Conservation (phyloP, 2,888 invertebrate species). For the Prosopocoilus inquinatus region DNA sequence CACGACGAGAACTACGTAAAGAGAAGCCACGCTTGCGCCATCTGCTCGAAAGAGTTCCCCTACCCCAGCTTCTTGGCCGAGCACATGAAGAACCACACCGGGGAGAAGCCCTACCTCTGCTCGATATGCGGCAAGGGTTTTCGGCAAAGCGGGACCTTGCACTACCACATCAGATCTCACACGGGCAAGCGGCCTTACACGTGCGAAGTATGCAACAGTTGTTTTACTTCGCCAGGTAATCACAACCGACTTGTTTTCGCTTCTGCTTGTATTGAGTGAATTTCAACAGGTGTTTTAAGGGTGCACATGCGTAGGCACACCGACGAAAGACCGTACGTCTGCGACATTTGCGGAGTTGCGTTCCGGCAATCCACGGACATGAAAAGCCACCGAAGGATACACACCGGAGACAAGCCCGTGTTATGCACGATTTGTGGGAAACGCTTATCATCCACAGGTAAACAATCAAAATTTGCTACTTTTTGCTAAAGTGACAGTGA, state of each 20-base stretch:
- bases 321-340: slow-evolving; percentile 33
- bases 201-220: slow-evolving; percentile 30
- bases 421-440: slow-evolving; percentile 38
- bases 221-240: slow-evolving; percentile 30
- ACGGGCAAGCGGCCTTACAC: slow-evolving; percentile 31
- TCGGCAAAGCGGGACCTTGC: slow-evolving; percentile 38
- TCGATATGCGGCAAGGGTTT: slow-evolving; percentile 46
- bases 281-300: slow-evolving; percentile 26
- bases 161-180: slow-evolving; percentile 33
- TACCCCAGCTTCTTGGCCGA: slow-evolving; percentile 43
- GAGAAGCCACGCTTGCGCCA: slow-evolving; percentile 38
- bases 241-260: background rate
- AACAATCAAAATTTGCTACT: slow-evolving; percentile 5
- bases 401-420: slow-evolving; percentile 28
- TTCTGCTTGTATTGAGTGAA: background rate
- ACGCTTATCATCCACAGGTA: slow-evolving; percentile 42
- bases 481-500: background rate
- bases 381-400: slow-evolving; percentile 29
- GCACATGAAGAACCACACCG: slow-evolving; percentile 48
- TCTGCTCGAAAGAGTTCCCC: slow-evolving; percentile 41
- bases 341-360: slow-evolving; percentile 34
- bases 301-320: slow-evolving; percentile 33
- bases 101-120: slow-evolving; percentile 46
- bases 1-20: slow-evolving; percentile 41
- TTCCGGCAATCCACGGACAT: slow-evolving; percentile 34